These are phyloP conservation scores for Carterocephalus palaemon DNA, from an alignment of 2,888 invertebrate species.

Conservation along the genomic window DNA sequence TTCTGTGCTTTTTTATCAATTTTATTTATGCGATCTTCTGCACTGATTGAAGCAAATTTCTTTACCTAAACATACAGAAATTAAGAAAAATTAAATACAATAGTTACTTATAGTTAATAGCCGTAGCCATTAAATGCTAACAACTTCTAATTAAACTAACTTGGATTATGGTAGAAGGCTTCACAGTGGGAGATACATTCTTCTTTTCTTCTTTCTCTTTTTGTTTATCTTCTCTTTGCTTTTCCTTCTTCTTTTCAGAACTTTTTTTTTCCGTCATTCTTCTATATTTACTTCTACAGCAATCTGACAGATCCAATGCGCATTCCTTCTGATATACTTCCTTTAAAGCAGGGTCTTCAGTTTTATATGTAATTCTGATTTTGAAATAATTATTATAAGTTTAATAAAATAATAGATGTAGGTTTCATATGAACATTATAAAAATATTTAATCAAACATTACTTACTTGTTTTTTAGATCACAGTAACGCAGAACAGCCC, in stretches of 20 bases:
- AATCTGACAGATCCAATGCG: slow-evolving; percentile 55
- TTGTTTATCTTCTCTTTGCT: slow-evolving; percentile 47
- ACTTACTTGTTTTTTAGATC: slow-evolving; percentile 79
- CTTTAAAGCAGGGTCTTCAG: slow-evolving; percentile 61
- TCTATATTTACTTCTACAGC: slow-evolving; percentile 56
- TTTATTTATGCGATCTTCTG: slow-evolving; percentile 46
- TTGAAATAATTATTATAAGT: background rate
- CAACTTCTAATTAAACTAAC: slow-evolving; percentile 42
- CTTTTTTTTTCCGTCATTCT: too few relatives aligned
- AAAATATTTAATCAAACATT: too few relatives aligned
- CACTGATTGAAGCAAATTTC: slow-evolving; percentile 66
- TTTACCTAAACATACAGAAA: slow-evolving; percentile 53
- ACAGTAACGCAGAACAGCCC: slow-evolving; percentile 84
- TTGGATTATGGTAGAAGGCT: slow-evolving; percentile 67
- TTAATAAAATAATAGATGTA: too few relatives aligned
- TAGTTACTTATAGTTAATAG: too few relatives aligned
- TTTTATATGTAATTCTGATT: slow-evolving; percentile 63
- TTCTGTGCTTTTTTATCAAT: slow-evolving; percentile 56
- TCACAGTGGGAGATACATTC: slow-evolving; percentile 46
- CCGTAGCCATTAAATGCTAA: too few relatives aligned
- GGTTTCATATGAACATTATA: too few relatives aligned
- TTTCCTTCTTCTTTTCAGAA: slow-evolving; percentile 43
- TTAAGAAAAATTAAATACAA: slow-evolving; percentile 11
- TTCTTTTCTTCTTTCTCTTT: too few relatives aligned
- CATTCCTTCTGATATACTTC: slow-evolving; percentile 56